A percentile compares a stretch with the other conserved stretches of the same genome.
phyloP scores from a whole-genome alignment of 2,888 invertebrate species.

The Drosophila subsilvestris region DNA sequence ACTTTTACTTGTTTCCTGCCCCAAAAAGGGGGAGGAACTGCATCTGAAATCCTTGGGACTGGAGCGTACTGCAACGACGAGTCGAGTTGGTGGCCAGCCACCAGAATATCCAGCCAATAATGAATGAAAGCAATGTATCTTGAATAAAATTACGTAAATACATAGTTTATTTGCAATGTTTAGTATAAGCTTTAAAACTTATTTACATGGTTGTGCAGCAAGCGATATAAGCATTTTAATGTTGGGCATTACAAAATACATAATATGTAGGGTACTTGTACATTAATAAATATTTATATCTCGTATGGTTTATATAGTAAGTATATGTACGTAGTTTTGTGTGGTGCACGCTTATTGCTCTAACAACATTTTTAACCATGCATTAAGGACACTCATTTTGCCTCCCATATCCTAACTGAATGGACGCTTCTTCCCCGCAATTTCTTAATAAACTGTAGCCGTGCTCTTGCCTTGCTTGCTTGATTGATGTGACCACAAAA shows the following conservation, averaged over 20 bases:
- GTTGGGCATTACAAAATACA: constrained; percentile 61
- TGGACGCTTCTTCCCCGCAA: constrained; percentile 4
- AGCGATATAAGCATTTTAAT: constrained; percentile 58
- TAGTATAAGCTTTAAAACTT: constrained; percentile 67
- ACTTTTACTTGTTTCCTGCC: no score
- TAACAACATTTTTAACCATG: constrained; percentile 56
- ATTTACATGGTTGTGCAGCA: constrained; percentile 74
- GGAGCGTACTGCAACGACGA: no score
- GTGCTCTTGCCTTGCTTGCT: constrained; percentile 18
- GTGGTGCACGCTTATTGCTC: constrained; percentile 31
- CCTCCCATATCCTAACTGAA: constrained; percentile 7
- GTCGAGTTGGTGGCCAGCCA: no score
- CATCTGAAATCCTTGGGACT: no score
- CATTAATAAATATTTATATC: constrained; percentile 48
- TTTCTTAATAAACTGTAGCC: constrained; percentile 18
- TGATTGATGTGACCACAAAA: constrained; percentile 52
- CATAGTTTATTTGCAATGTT: constrained; percentile 58
- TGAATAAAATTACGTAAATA: constrained; percentile 46
- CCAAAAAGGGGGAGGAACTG: no score
- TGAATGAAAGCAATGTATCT: not conserved
- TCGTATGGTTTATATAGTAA: not conserved
- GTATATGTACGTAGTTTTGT: constrained; percentile 30
- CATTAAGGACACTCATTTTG: constrained; percentile 67
- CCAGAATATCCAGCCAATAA: no score
- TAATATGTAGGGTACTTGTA: constrained; percentile 50